These are phyloP conservation scores for Pseudomugil tenellus DNA, from an alignment of 2,797 vertebrate genomes.

Conservation along the genomic window DNA sequence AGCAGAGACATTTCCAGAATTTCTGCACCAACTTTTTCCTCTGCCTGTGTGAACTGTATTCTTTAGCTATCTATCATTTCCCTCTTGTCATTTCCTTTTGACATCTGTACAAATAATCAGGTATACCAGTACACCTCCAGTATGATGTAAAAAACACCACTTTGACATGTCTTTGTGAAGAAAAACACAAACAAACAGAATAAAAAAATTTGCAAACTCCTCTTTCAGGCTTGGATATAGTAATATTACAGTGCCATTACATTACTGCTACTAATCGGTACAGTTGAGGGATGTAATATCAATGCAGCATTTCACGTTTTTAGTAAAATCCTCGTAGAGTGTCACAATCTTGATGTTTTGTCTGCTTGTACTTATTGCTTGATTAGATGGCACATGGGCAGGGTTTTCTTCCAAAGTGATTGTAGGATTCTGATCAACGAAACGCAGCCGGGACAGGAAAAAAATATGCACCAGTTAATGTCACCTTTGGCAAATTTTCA, in stretches of 20 bases:
- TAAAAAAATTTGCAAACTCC: constrained; percentile 69
- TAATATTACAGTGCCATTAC: constrained; percentile 63
- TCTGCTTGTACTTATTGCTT: constrained; percentile 84
- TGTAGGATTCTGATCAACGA: constrained; percentile 53
- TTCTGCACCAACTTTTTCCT: constrained; percentile 32
- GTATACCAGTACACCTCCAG: constrained; percentile 65
- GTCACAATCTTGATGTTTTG: constrained; percentile 48
- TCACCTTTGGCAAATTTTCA: constrained; percentile 80
- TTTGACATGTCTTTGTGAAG: constrained; percentile 57
- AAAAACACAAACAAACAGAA: constrained; percentile 58
- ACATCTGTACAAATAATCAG: constrained; percentile 70
- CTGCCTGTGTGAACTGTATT: constrained; percentile 66
- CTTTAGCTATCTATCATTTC: constrained; percentile 47
- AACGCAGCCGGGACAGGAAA: constrained; percentile 47
- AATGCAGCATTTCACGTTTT: constrained; percentile 78
- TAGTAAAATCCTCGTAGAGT: constrained; percentile 52
- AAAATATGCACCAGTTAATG: constrained; percentile 70
- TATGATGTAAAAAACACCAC: constrained; percentile 49
- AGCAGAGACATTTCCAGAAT: constrained; percentile 71
- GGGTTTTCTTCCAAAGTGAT: constrained; percentile 64
- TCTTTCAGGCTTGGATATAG: constrained; percentile 61
- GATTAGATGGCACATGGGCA: constrained; percentile 81
- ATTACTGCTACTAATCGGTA: constrained; percentile 54
- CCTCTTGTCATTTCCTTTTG: constrained; percentile 46
- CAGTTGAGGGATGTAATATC: constrained; percentile 70